Base-by-base conservation (phyloP, 2,797 vertebrate species). In the Molossus alvarezi region DNA sequence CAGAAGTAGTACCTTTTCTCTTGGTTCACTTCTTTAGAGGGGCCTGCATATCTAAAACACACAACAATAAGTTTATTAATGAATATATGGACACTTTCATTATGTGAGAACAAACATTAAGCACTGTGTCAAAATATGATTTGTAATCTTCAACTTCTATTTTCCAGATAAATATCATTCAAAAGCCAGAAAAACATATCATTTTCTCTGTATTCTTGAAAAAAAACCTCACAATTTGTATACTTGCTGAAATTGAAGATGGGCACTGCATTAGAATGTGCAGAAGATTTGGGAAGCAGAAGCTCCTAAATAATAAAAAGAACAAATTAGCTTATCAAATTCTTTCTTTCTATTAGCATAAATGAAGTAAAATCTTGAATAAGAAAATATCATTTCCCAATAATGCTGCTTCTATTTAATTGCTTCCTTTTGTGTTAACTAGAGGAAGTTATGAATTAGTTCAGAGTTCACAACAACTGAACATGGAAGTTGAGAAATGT, bases 231-330 rank as follows among this genome's bases (percentile, higher is more conserved):
- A n/a, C n/a, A n/a, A n/a, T n/a, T n/a, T n/a, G n/a, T n/a, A n/a
- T n/a, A n/a, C n/a, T n/a, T n/a, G n/a, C n/a, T n/a, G n/a, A 83
- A 90, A 41, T 17, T 55, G 65, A 91, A 92, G 69, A 57, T 7
- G 10, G 20, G 55, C 9, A 51, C 20, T 73, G 8, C 55, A 20
- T 64, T 73, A 21, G 29, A 37, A 4, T 65, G 7, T 65, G 41
- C 41, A 25, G 21, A 60, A 20, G 18, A 67, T 92, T 37, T 83
- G 18, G 82, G 51, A 90, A 25, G 21, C 29, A 51, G 58, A 92
- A 64, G 3, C 48, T 87, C 27, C 57, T 53, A 67, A 90, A 41
- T 53, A 53, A 83, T 67, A 45, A 48, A 83, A 88, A 65, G 72
- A 83, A 48, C 9, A 57, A 87, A 79, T 41, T 86, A 76, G 64